Evolutionary conservation across 2,888 invertebrate species (phyloP), one percentile per base, ranked within the genome.

Genomic region (Oscheius sp.): DNA sequence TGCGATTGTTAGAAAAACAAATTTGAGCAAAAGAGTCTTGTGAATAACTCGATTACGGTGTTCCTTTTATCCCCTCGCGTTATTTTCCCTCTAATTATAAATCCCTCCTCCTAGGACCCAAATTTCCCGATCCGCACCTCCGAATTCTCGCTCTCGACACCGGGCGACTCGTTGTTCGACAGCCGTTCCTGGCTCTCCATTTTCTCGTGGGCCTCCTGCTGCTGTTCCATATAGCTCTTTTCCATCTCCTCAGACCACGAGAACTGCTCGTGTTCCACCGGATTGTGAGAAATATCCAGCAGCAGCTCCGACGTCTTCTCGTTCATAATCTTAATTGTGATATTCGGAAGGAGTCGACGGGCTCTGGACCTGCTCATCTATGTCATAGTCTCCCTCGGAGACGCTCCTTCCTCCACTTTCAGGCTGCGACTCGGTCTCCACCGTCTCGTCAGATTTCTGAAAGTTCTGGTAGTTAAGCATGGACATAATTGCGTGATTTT

Each of bases 161-260:
- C 81, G 29, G 83, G 83, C 29, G 83, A 83, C 47, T 78, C 79
- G 59, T 77, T 78, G 66, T 81, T 75, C 29, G 72, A 77, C 55
- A 79, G 77, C 21, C 68, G 33, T n/a, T 68, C 55, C 29, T 55
- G 21, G 21, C 33, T 33, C 33, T 37, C 37, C 11, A 33, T 32
- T n/a, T 33, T 37, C 42, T 42, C 66, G 32, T 47, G 21, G 37
- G 37, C 37, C 47, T 70, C 70, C 32, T 47, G 37, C 42, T 53
- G 29, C 29, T 55, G 42, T 42, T 53, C 68, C 5, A 33, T 33
- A 2, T 48, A 57, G 48, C 65, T 78, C 77, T 75, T 77, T 21
- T 79, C 79, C 82, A 82, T 82, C 65, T 82, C 82, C 55, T 82
- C 79, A 32, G 79, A 78, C 82, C 82, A 82, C 53, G 79, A 79